Evolutionary conservation across 2,888 invertebrate species (phyloP), one percentile per base, ranked within the genome.

Genomic region (Melanargia galathea): DNA sequence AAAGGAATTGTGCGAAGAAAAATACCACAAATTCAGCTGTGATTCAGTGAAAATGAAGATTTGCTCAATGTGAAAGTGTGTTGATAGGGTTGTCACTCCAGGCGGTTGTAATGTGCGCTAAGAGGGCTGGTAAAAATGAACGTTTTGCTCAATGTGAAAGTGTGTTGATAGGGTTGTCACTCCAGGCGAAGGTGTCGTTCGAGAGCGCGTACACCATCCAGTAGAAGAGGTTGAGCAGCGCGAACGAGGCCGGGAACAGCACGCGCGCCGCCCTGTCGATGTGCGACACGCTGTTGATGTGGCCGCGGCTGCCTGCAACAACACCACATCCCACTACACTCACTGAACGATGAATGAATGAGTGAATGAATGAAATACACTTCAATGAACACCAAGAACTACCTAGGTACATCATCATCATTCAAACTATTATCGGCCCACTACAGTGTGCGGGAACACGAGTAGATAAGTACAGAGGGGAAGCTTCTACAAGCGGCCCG

Each of bases 131-230:
- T 8, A 30, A 8, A 30, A 30, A 30, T 35, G 35, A 2, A 35
- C 3, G 13, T 13, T 35, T 35, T 16, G 7, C 30, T 63, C 56
- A 65, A 59, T 64, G 64, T 26, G 60, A 64, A 20, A 92, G 77
- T 1, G 92, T 83, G 68, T 90, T 92, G 66, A 94, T 91, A 73
- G 94, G 93, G 70, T 93, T 93, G 81, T 95, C 94, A 60, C 93
- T 94, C 95, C 95, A 95, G 67, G 94, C 93, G 79, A 95, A 95
- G 77, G 95, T 94, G 68, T 95, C 94, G 75, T 95, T 95, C 66
- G 95, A 95, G 76, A 95, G 94, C 16, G 95, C 95, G 82, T 97
- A 97, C 40, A 95, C 93, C 82, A 96, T 86, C 98, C 98, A 98
- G 84, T 98, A 98, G 77, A 96, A 94, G 59, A 98, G 87, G 82